phyloP scores from a whole-genome alignment of 2,888 invertebrate genomes.

The Melinaea marsaeus region DNA sequence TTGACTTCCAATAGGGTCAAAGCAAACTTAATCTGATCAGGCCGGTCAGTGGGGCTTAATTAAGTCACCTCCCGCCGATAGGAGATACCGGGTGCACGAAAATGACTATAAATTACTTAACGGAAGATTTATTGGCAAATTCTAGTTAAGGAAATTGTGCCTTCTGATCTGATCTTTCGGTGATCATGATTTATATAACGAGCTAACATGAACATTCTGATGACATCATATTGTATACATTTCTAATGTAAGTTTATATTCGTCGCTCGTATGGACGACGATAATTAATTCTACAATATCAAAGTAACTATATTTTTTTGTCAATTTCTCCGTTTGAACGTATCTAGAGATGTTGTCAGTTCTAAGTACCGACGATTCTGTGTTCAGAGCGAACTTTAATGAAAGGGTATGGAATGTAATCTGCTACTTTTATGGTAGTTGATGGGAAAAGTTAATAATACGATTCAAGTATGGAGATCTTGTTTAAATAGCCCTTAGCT shows the following conservation, averaged over 20 bases:
- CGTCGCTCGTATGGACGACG: no score
- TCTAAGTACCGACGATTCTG: slow-evolving; percentile 21
- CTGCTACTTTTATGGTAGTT: slow-evolving; percentile 19
- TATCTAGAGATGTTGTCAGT: slow-evolving; percentile 21
- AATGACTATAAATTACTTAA: slow-evolving; percentile 19
- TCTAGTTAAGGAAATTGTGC: slow-evolving; percentile 11
- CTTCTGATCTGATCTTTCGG: slow-evolving; percentile 10
- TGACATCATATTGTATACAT: no score
- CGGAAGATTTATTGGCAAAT: slow-evolving; percentile 23
- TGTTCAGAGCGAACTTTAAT: slow-evolving; percentile 18
- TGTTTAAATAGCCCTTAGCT: slow-evolving; percentile 13
- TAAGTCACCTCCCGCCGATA: slow-evolving; percentile 24
- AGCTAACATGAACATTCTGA: no score
- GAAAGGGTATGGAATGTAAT: slow-evolving; percentile 27
- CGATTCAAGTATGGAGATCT: slow-evolving; percentile 18
- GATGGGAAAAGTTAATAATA: slow-evolving; percentile 11
- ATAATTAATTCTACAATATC: no score
- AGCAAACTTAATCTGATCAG: slow-evolving; percentile 4
- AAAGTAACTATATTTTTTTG: no score
- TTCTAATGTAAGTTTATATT: no score
- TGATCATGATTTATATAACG: neutral
- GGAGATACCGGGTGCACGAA: slow-evolving; percentile 8
- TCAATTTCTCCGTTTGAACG: neutral
- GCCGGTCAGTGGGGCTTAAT: slow-evolving; percentile 14
- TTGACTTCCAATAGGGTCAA: slow-evolving; percentile 13